A percentile compares a stretch with the other conserved stretches of the same genome.
Evolutionary conservation across 2,888 invertebrate genomes (phyloP).

Genomic region (Resseliella maxima): DNA sequence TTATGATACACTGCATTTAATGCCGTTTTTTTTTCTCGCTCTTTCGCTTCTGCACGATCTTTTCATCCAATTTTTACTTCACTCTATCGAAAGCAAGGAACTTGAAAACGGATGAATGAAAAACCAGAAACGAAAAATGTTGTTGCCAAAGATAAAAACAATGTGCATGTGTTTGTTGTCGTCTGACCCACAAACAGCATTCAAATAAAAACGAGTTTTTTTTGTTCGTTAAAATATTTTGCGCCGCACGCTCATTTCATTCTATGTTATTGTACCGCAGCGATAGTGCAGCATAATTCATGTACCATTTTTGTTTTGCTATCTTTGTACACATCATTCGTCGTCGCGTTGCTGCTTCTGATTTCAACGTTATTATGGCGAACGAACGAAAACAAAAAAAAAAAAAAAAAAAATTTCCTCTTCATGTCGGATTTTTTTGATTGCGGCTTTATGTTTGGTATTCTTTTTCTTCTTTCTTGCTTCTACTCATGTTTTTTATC

Average conservation of each 20-base stretch:
- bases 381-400: too few species aligned
- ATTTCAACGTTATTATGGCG: conserved; percentile 23
- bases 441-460: background rate
- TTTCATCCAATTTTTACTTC: too few species aligned
- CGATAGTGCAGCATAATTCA: background rate
- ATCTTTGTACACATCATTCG: conserved; percentile 13
- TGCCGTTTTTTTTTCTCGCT: background rate
- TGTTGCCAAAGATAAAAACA: conserved; percentile 45
- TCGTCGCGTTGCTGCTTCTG: background rate
- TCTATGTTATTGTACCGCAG: background rate
- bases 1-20: conserved; percentile 29
- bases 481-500: too few species aligned
- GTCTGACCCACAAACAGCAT: conserved; percentile 19
- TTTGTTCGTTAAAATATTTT: background rate
- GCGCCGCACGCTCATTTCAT: background rate
- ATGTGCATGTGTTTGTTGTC: too few species aligned
- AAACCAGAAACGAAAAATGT: conserved; percentile 20
- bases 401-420: too few species aligned
- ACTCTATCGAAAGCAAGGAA: background rate
- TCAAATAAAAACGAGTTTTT: conserved; percentile 11
- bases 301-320: conserved; percentile 21
- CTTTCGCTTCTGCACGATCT: background rate
- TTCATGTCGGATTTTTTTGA: background rate
- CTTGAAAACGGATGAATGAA: conserved; percentile 23
- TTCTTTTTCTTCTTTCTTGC: too few species aligned